Evolutionary conservation across 2,888 invertebrate species (phyloP).

Genomic region (Agrilus mali): DNA sequence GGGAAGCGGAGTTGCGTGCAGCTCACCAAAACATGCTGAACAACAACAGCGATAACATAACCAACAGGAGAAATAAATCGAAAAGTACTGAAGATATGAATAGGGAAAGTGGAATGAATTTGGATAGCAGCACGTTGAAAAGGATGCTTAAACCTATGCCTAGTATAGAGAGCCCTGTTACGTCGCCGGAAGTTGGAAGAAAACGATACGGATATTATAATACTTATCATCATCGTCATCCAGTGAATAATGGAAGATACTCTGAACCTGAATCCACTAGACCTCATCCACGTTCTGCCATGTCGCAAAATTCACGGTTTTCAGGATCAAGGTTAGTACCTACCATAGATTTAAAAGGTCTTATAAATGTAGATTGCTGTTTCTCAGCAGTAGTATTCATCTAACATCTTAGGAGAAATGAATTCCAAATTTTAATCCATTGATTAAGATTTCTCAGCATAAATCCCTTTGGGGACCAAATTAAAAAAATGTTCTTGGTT

Average conservation of each 20-base stretch:
- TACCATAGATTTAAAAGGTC: too few relatives aligned
- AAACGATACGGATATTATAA: constrained; percentile 61
- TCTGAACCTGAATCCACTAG: constrained; percentile 39
- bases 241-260: constrained; percentile 40
- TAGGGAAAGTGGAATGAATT: constrained; percentile 34
- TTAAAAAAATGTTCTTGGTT: too few relatives aligned
- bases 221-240: constrained; percentile 49
- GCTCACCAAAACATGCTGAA: constrained; percentile 57
- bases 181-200: constrained; percentile 82
- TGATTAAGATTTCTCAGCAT: too few relatives aligned
- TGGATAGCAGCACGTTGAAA: constrained; percentile 79
- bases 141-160: constrained; percentile 92
- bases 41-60: constrained; percentile 48
- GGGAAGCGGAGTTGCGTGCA: constrained; percentile 56
- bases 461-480: too few relatives aligned
- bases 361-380: too few relatives aligned
- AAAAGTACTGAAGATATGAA: constrained; percentile 85
- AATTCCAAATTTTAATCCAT: too few relatives aligned
- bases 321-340: constrained; percentile 43
- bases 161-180: constrained; percentile 77
- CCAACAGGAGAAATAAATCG: constrained; percentile 59
- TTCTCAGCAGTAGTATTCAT: too few relatives aligned
- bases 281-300: constrained; percentile 40
- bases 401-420: too few relatives aligned
- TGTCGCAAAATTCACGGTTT: constrained; percentile 53